Conservation (phyloP, 1,140 invertebrate genomes). For the Sweltsa coloradensis region DNA sequence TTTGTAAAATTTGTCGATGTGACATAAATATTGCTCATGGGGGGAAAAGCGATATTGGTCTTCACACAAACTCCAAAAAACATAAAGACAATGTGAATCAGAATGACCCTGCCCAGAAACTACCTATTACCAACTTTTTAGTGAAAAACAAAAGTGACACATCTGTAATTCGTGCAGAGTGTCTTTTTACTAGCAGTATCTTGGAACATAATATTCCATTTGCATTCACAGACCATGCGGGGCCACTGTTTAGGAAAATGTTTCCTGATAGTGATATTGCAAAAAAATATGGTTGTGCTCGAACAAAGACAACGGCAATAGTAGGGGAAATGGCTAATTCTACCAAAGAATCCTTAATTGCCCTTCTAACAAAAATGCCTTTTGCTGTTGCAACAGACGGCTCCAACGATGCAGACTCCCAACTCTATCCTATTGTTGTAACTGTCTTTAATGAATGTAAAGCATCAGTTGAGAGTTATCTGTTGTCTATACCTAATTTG, state of each 20-base stretch:
- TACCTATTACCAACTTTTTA: no score
- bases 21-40: no score
- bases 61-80: no score
- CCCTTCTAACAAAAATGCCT: neutral
- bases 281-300: neutral
- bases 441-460: neutral
- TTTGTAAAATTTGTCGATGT: no score
- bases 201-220: slow-evolving; percentile 1
- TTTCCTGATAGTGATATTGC: slow-evolving; percentile 3
- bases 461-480: neutral
- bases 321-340: neutral
- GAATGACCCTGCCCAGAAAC: no score
- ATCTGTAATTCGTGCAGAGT: slow-evolving; percentile 5
- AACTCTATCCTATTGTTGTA: neutral
- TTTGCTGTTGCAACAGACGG: slow-evolving; percentile 4
- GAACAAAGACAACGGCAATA: slow-evolving; percentile 2
- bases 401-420: neutral
- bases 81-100: no score
- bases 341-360: neutral
- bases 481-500: slow-evolving; percentile 1
- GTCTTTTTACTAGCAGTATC: neutral
- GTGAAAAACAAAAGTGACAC: no score
- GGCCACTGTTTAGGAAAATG: slow-evolving; percentile 1
- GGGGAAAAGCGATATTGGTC: no score
- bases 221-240: neutral